phyloP scores from a whole-genome alignment of 1,140 invertebrate species.

The Leptinotarsa undecemlineata region DNA sequence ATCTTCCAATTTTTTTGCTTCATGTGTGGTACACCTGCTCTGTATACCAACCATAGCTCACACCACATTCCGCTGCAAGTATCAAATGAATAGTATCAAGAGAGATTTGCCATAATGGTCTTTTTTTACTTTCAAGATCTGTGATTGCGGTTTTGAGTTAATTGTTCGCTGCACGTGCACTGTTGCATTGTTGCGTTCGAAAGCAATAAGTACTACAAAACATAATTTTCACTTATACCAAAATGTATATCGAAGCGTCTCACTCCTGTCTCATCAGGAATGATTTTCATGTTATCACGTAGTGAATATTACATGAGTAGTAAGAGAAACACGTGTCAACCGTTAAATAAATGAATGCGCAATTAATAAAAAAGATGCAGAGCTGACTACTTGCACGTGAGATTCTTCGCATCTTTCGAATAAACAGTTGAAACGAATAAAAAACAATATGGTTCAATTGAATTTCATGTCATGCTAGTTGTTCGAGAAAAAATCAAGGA shows the following conservation, averaged over 20 bases:
- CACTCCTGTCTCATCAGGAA: not conserved
- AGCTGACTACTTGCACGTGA: not conserved
- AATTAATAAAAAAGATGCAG: not conserved
- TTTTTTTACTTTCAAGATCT: not conserved
- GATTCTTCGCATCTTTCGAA: not conserved
- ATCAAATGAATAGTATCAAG: not conserved
- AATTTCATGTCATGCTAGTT: too few species aligned
- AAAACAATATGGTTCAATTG: too few species aligned
- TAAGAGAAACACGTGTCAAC: not conserved
- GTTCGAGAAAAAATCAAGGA: too few species aligned
- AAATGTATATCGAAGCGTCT: not conserved
- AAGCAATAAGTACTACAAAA: not conserved
- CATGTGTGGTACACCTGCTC: conserved; percentile 23
- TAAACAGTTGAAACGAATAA: not conserved
- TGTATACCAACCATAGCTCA: conserved; percentile 12
- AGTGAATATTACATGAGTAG: not conserved
- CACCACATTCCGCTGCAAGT: conserved; percentile 15
- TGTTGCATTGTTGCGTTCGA: not conserved
- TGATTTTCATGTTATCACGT: not conserved
- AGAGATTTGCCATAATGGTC: not conserved
- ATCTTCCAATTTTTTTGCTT: not conserved
- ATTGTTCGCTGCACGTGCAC: conserved; percentile 10
- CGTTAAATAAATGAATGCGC: not conserved
- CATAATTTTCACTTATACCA: not conserved
- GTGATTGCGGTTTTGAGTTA: not conserved